phyloP scores from a whole-genome alignment of 1,140 invertebrate genomes.

The Drosophila willistoni region DNA sequence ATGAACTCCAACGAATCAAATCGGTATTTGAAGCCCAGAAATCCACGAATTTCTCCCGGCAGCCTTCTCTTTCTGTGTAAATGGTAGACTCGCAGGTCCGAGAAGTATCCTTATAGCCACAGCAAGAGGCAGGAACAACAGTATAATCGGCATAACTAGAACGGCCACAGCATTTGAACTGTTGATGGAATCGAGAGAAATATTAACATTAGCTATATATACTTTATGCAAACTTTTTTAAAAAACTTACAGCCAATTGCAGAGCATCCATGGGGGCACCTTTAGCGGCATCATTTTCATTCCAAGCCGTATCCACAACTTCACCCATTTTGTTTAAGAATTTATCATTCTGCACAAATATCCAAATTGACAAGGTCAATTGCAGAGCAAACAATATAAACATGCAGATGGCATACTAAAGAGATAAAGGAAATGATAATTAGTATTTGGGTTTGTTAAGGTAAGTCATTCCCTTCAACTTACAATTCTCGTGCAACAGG shows the following conservation, averaged over 20 bases:
- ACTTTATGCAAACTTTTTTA: too few relatives aligned
- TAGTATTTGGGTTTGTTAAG: too few relatives aligned
- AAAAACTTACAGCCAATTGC: constrained; percentile 65
- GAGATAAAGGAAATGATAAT: background rate
- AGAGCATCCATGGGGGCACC: constrained; percentile 64
- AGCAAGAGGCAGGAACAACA: constrained; percentile 82
- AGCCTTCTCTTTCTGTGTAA: constrained; percentile 82
- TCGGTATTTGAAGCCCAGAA: constrained; percentile 84
- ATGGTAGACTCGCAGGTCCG: constrained; percentile 47
- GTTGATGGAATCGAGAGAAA: background rate
- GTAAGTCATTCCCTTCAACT: constrained; percentile 58
- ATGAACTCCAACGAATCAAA: constrained; percentile 86
- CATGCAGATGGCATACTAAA: constrained; percentile 87
- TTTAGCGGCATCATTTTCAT: constrained; percentile 56
- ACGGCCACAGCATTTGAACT: constrained; percentile 87
- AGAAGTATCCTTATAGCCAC: constrained; percentile 68
- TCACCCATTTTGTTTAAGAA: constrained; percentile 83
- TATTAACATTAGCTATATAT: background rate
- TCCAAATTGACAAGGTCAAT: constrained; percentile 85
- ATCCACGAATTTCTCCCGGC: constrained; percentile 75
- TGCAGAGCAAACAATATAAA: constrained; percentile 87
- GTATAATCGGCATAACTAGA: constrained; percentile 81
- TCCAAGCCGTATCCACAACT: constrained; percentile 79
- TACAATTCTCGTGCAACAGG: constrained; percentile 91
- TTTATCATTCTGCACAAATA: constrained; percentile 84